Evolutionary conservation across 35 echinoderm and acorn worm species (phyloP), one percentile per base, ranked within the genome.

Genomic region (Chiridota heheva): DNA sequence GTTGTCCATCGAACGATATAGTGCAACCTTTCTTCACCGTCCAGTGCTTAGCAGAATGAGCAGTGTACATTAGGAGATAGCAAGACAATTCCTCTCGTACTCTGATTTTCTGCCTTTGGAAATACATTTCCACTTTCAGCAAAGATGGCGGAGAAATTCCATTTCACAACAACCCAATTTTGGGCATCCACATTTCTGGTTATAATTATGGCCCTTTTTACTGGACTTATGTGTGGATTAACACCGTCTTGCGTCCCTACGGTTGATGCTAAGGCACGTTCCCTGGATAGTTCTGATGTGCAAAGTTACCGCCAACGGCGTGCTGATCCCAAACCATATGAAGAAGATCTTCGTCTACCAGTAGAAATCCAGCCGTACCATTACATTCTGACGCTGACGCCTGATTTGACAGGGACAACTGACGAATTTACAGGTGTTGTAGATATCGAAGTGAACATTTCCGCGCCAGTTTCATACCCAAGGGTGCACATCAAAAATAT

Each of bases 401-500:
- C 58, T 13, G 75, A 78, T 51, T 47, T 74, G 18, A 62, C 24
- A 10, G 53, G 46, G 32, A 58, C 1, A 26, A 78, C 75, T 7
- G 46, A 78, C 35, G 62, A 61, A 32, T 78, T 78, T 18, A 78
- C 75, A 5, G 75, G 75, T 42, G 36, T 49, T 18, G 75, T 78
- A 2, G 56, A 78, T 0, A 78, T 78, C 36, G 51, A 60, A 7
- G 36, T 78, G 4, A 31, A 7, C 16, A 58, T 78, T 20, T 37
- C 49, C 5, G 75, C 58, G 31, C 53, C 75, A 5, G 62, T 57
- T 6, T 3, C 6, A n/a, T 78, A 36, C 36, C 75, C 75, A 58
- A 17, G 75, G 43, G 75, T 78, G 4, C 75, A 78, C 53, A 78
- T 78, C 55, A 78, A 78, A 33, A 58, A 78, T 16, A 78, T 78